These are phyloP conservation scores for Deroptyus accipitrinus DNA, from an alignment of 2,113 vertebrate genomes.

Conservation along the genomic window DNA sequence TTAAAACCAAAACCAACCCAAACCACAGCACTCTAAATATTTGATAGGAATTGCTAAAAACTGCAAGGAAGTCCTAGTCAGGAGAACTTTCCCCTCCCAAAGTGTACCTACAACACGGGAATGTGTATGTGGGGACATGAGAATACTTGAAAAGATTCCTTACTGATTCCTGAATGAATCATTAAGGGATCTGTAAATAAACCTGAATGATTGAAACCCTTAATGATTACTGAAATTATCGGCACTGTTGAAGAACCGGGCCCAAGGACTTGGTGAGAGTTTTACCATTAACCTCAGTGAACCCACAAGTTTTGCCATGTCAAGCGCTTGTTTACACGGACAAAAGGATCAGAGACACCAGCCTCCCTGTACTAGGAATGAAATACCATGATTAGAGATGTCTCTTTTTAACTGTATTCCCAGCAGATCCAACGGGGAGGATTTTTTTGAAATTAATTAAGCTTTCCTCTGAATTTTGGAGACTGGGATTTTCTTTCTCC, in stretches of 20 bases:
- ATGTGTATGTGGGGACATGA: neutral
- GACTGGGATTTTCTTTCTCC: neutral
- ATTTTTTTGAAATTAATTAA: neutral
- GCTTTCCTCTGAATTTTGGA: neutral
- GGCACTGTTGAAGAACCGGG: neutral
- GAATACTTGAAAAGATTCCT: neutral
- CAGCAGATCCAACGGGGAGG: neutral
- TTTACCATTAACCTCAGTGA: neutral
- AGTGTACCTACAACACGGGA: neutral
- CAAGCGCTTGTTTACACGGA: neutral
- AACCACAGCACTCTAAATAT: neutral
- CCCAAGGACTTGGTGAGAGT: neutral
- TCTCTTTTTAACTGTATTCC: neutral
- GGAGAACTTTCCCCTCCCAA: neutral
- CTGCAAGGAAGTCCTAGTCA: neutral
- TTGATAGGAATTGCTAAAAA: neutral
- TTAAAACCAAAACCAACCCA: neutral
- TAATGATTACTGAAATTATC: neutral
- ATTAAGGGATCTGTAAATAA: neutral
- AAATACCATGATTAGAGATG: neutral
- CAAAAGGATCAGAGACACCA: neutral
- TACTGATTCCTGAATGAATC: neutral
- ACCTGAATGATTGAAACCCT: neutral
- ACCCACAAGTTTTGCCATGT: neutral
- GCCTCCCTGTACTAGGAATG: neutral